Base-by-base conservation (phyloP, 2,888 invertebrate species). In the Dryococelus australis region DNA sequence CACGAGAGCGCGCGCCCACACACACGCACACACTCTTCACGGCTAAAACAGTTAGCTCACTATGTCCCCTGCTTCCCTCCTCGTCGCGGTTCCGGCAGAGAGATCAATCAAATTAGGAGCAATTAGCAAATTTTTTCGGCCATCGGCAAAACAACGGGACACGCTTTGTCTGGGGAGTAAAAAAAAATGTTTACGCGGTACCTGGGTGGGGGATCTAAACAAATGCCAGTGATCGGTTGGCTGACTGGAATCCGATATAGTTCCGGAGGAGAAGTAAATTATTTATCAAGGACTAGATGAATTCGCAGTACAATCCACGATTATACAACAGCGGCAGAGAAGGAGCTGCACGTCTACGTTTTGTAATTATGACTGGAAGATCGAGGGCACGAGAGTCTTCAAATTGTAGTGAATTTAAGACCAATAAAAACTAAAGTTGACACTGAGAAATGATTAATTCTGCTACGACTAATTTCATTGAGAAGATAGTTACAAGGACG, bases 61-160 rank as follows among this genome's bases (percentile, higher is more conserved):
- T 83, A 43, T 83, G 28, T 28, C 12, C 43, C 83, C 35, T 28
- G 83, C 28, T 13, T 83, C 20, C 43, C 35, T 20, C 20, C 24
- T 83, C 43, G 28, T 2, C 83, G 83, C 43, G 12, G 83, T 83
- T 35, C 83, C 28, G 83, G 35, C 83, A 83, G 83, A 83, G 83
- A 86, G 85, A 87, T 87, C 87, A 87, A 65, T 85, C 87, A 87
- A 87, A 87, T 87, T 87, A 87, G 79, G 84, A 43, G 84, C 87
- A 87, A 87, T 87, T 87, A 84, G 85, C 85, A 85, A 28, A 83
- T 28, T 83, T 83, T 83, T 83, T 28, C 65, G 6, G 65, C 65
- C 65, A n/a, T 20, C 65, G 65, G 65, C 65, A 65, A 65, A 65
- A 65, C 65, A 65, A 65, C 65, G 65, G 16, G 65, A 65, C 65